Percentiles rank a stretch among this genome's conserved stretches.
These are phyloP conservation scores for Crocidura indochinensis DNA, from an alignment of 2,797 vertebrate genomes.

Conservation along the genomic window DNA sequence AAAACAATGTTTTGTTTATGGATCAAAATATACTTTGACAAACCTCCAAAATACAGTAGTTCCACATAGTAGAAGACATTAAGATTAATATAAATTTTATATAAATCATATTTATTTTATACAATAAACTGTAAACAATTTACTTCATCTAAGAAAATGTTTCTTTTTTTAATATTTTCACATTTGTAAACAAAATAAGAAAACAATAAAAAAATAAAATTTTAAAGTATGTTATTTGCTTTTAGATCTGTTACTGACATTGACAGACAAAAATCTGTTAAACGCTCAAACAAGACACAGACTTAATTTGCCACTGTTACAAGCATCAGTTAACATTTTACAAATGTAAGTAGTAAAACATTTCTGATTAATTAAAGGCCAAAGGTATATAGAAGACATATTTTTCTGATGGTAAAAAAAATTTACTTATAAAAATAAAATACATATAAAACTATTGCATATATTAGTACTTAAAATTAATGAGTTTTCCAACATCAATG, in stretches of 20 bases:
- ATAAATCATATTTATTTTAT: conserved; percentile 71
- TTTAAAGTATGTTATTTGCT: conserved; percentile 76
- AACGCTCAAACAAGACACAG: conserved; percentile 91
- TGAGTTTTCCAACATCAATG: not conserved
- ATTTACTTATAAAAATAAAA: conserved; percentile 80
- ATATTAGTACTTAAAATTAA: conserved; percentile 69
- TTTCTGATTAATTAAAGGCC: conserved; percentile 89
- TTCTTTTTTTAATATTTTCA: conserved; percentile 61
- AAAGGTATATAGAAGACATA: conserved; percentile 88
- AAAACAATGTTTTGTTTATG: conserved; percentile 52
- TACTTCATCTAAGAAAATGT: conserved; percentile 72
- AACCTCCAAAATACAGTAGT: conserved; percentile 50
- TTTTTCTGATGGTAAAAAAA: conserved; percentile 65
- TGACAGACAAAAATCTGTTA: conserved; percentile 88
- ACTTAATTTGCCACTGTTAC: conserved; percentile 91
- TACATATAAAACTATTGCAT: conserved; percentile 61
- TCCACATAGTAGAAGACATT: conserved; percentile 87
- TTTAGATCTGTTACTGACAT: conserved; percentile 82
- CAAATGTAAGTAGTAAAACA: conserved; percentile 92
- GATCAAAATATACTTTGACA: conserved; percentile 66
- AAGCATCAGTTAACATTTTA: conserved; percentile 93
- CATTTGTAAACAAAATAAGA: conserved; percentile 74
- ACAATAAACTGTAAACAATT: conserved; percentile 74
- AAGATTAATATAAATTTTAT: conserved; percentile 71
- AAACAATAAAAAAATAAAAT: conserved; percentile 40